Evolutionary conservation across 2,113 vertebrate species (phyloP), one percentile per base, ranked within the genome.

Genomic region (Spheniscus mendiculus): DNA sequence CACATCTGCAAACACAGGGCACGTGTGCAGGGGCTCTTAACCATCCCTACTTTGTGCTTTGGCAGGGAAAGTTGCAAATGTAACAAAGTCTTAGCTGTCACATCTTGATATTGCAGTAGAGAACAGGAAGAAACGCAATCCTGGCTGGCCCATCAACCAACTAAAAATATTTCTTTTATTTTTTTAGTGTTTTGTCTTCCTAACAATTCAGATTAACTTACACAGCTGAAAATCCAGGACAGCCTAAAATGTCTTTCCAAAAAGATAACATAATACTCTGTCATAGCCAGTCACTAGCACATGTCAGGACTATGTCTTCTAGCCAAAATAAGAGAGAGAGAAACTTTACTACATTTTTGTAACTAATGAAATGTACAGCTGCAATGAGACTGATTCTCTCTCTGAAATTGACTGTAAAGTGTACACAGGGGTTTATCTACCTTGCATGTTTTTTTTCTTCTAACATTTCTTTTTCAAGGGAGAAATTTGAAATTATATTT

Each of bases 401-500:
- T 79, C 96, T 91, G 83, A 88, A 93, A 83, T 36, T 42, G 65
- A 45, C 69, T 80, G 81, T 47, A 58, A 94, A 93, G 53, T 59
- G 14, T 52, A 82, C 45, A 32, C 81, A 70, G 59, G 59, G 56
- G 21, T 93, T 90, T 84, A 38, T 90, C 92, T 91, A 58, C 61
- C 16, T 67, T 56, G 47, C 69, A 30, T 70, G 40, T 4, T 5
- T 67, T 83, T 90, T 91, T 80, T 27, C 40, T 86, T 65, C 73
- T 86, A 81, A 81, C 15, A 49, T 73, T 92, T 90, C 18, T 73
- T 91, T 76, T 61, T 83, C 59, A 53, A 78, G 81, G 47, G 47
- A 96, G 65, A 93, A 93, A 93, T 84, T 67, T 87, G 44, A 66
- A 70, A 80, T 89, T 40, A 32, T 89, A 53, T 84, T 95, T 92